Percentiles rank a stretch among this genome's conserved stretches.
phyloP scores from a whole-genome alignment of 2,888 invertebrate species.

The Hylaea fasciaria region DNA sequence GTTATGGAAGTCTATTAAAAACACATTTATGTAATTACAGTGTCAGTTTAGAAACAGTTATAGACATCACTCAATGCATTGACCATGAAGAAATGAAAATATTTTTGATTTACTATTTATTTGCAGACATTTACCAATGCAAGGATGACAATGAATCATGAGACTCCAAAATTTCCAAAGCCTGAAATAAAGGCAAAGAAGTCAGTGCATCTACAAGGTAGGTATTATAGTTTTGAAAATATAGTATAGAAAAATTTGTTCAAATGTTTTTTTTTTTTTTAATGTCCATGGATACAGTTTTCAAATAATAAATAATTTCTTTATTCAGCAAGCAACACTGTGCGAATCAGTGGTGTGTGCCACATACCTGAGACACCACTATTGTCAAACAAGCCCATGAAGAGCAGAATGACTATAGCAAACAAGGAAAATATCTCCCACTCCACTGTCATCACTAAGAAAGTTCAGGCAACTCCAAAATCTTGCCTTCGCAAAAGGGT shows the following conservation, averaged over 20 bases:
- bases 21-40: too few species aligned
- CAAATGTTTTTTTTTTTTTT: not conserved
- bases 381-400: conserved; percentile 47
- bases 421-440: conserved; percentile 65
- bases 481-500: conserved; percentile 37
- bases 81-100: too few species aligned
- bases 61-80: too few species aligned
- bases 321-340: conserved; percentile 53
- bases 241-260: not conserved
- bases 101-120: conserved; percentile 2
- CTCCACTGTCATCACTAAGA: conserved; percentile 33
- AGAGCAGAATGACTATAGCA: conserved; percentile 51
- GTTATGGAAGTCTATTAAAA: not conserved
- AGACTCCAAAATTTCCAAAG: conserved; percentile 65
- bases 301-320: conserved; percentile 3
- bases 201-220: conserved; percentile 61
- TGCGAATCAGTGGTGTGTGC: conserved; percentile 72
- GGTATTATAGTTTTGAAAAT: not conserved
- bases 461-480: conserved; percentile 33
- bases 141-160: conserved; percentile 54
- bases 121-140: conserved; percentile 55
- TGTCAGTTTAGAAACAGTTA: too few species aligned
- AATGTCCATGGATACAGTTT: not conserved
- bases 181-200: conserved; percentile 64
- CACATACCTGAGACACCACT: conserved; percentile 70